Conservation (phyloP, 1,140 invertebrate genomes). For the Sinella curviseta region DNA sequence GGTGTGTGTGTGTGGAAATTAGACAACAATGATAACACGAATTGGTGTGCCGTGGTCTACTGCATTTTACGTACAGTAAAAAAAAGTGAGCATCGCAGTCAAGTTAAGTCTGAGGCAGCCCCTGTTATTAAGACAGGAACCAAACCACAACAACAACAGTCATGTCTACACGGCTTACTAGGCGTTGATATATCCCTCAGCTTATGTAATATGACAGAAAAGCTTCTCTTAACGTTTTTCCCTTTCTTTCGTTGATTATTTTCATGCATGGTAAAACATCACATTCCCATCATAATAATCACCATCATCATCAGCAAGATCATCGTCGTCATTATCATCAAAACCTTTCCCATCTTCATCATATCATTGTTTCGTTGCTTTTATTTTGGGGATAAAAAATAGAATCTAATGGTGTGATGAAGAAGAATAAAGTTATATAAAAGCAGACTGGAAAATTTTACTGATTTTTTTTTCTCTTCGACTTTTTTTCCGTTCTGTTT, state of each 20-base stretch:
- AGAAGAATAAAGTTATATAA: too few relatives aligned
- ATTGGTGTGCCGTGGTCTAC: background rate
- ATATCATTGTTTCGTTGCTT: background rate
- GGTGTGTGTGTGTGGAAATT: background rate
- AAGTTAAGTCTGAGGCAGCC: background rate
- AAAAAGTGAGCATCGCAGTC: too few relatives aligned
- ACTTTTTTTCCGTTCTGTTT: too few relatives aligned
- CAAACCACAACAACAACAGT: slow-evolving; percentile 32
- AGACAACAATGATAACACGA: slow-evolving; percentile 3
- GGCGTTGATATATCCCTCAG: background rate
- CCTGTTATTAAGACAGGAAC: slow-evolving; percentile 46
- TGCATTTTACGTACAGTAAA: too few relatives aligned
- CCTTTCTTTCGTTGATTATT: slow-evolving; percentile 7
- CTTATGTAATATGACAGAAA: background rate
- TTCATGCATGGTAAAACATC: slow-evolving; percentile 11
- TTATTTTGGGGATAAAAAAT: too few relatives aligned
- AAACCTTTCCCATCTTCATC: slow-evolving; percentile 3
- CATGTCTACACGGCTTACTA: too few relatives aligned
- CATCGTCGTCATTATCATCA: slow-evolving; percentile 5
- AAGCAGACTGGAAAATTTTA: too few relatives aligned
- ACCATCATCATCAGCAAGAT: background rate
- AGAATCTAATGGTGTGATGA: too few relatives aligned
- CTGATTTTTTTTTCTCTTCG: too few relatives aligned
- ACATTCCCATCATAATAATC: slow-evolving; percentile 15
- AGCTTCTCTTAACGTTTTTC: background rate